Evolutionary conservation across 2,797 vertebrate species (phyloP), one percentile per base, ranked within the genome.

Genomic region (Coregonus sp.): DNA sequence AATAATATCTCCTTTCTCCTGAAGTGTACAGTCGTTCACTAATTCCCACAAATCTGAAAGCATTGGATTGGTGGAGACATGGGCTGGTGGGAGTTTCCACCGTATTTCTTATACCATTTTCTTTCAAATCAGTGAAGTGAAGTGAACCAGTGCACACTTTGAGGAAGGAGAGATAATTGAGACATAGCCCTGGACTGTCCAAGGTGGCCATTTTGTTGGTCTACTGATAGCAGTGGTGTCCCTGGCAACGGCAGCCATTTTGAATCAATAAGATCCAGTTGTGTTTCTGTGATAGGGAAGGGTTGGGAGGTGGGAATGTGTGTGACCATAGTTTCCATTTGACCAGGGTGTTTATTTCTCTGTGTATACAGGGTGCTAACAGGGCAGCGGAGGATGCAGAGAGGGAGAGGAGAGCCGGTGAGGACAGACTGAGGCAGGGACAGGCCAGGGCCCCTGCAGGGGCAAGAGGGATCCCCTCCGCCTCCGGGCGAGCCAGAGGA

Each of bases 321-420:
- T 73, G 59, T 11, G 5, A 71, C 16, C 29, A 16, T 15, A 6
- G 40, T 31, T 3, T 25, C 29, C 59, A 18, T 37, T 25, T 25
- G 31, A 33, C 31, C 31, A 33, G 2, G 40, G 7, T 56, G 6
- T 5, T 56, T 56, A 16, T 63, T 7, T 74, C 63, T 33, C 78
- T 73, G 51, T 81, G 18, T 79, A 0, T 86, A 18, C 65, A 99
- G 98, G 98, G 98, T 3, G 96, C 97, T 80, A 98, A 96, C 93
- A 93, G 97, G 77, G 96, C 95, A 0, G 95, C 94, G 4, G 97
- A 98, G 82, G 97, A 98, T 1, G 96, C 95, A 0, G 98, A 97
- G 75, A 92, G 95, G 71, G 96, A 98, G 85, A 91, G 96, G 82
- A 93, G 97, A 82, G 98, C 98, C 77, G 92, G 97, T 2, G 98